A percentile compares a stretch with the other conserved stretches of the same genome.
These are phyloP conservation scores for Eunapius fragilis DNA, from an alignment of 37 sponge, comb jelly and placozoan species.

Conservation along the genomic window DNA sequence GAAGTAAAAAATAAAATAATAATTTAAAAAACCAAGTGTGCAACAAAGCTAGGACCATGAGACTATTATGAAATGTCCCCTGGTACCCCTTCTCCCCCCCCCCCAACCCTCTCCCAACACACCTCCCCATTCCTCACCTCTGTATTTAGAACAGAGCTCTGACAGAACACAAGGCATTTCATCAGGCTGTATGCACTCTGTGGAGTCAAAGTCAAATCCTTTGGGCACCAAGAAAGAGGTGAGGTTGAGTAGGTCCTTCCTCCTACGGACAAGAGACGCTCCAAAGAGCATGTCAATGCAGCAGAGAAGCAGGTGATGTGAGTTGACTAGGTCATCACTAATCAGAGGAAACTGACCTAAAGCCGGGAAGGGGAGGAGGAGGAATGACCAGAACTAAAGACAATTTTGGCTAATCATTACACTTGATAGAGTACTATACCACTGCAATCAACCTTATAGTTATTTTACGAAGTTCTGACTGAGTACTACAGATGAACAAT, in stretches of 20 bases:
- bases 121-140: constrained; percentile 27
- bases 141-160: constrained; percentile 51
- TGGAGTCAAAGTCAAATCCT: constrained; percentile 1
- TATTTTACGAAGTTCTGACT: no score
- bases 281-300: constrained; percentile 84
- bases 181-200: not conserved
- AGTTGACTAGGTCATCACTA: constrained; percentile 90
- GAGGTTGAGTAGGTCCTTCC: constrained; percentile 71
- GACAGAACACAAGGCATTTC: constrained; percentile 45
- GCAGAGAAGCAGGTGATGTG: constrained; percentile 87
- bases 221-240: constrained; percentile 47
- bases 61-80: no score
- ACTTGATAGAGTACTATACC: not conserved
- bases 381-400: not conserved
- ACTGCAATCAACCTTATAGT: no score
- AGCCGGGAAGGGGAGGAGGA: not conserved
- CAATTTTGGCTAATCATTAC: not conserved
- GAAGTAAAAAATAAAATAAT: not conserved
- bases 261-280: constrained; percentile 39
- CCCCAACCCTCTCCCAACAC: not conserved
- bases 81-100: not conserved
- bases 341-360: constrained; percentile 82
- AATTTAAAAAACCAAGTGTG: no score
- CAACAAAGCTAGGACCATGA: no score
- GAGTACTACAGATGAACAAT: no score